A percentile compares a stretch with the other conserved stretches of the same genome.
phyloP scores from a whole-genome alignment of 2,113 vertebrate species.

The Cacatua alba region DNA sequence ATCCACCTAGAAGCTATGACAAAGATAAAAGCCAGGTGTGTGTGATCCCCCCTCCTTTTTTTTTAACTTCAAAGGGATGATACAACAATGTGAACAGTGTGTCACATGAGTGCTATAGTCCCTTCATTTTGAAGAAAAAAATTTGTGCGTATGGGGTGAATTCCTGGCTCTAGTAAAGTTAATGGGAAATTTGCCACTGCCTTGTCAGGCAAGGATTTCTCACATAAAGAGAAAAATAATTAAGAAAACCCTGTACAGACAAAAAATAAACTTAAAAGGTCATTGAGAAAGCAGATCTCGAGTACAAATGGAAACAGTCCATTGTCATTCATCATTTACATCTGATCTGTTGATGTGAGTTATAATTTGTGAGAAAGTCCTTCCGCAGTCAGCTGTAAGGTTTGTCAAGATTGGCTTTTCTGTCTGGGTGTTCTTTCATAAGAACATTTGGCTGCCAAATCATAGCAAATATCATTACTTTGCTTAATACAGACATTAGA shows the following conservation, averaged over 20 bases:
- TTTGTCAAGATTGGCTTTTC: slow-evolving; percentile 16
- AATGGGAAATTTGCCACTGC: slow-evolving; percentile 28
- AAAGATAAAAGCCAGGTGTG: slow-evolving; percentile 51
- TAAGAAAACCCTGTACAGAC: neutral
- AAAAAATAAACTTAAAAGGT: slow-evolving; percentile 61
- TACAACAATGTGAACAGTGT: slow-evolving; percentile 35
- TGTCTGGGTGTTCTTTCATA: slow-evolving; percentile 41
- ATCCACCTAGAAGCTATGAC: neutral
- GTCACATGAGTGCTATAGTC: neutral
- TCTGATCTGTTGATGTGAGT: slow-evolving; percentile 20
- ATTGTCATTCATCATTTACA: slow-evolving; percentile 49
- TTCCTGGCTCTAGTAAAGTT: neutral
- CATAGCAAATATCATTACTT: slow-evolving; percentile 11
- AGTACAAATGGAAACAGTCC: slow-evolving; percentile 27
- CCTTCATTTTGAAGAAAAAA: slow-evolving; percentile 6
- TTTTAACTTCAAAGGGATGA: slow-evolving; percentile 19
- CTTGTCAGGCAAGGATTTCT: slow-evolving; percentile 41
- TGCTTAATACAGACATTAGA: neutral
- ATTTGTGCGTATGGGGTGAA: neutral
- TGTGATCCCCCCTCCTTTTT: neutral
- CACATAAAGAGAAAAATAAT: slow-evolving; percentile 42
- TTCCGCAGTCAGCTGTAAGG: neutral
- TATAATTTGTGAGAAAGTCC: slow-evolving; percentile 34
- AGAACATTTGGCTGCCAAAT: slow-evolving; percentile 22
- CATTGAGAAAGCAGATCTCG: slow-evolving; percentile 8